These are phyloP conservation scores for Zaprionus gabonicus DNA, from an alignment of 1,140 invertebrate species.

Conservation along the genomic window DNA sequence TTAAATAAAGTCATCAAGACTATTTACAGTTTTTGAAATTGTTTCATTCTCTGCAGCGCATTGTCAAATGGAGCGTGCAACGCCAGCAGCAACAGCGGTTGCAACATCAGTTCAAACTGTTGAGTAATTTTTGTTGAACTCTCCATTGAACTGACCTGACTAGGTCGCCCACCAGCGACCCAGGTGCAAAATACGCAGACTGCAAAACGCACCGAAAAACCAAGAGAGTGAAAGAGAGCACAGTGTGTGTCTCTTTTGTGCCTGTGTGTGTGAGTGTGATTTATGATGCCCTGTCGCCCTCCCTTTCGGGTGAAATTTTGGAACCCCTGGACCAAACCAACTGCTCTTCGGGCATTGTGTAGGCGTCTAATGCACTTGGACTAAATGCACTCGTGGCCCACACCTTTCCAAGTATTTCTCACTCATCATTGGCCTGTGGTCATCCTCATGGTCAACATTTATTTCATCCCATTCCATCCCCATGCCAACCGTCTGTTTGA, in stretches of 20 bases:
- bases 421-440: conserved; percentile 47
- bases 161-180: conserved; percentile 66
- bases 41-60: conserved; percentile 53
- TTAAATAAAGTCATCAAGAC: conserved; percentile 80
- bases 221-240: not conserved
- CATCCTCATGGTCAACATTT: conserved; percentile 44
- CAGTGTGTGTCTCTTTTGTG: conserved; percentile 8
- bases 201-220: not conserved
- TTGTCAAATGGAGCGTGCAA: conserved; percentile 72
- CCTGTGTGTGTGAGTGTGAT: conserved; percentile 50
- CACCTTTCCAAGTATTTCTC: conserved; percentile 47
- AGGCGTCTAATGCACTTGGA: conserved; percentile 64
- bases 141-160: conserved; percentile 36
- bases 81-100: conserved; percentile 25
- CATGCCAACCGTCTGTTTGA: conserved; percentile 61
- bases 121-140: conserved; percentile 69
- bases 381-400: conserved; percentile 54
- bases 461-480: conserved; percentile 41
- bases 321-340: conserved; percentile 22
- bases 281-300: conserved; percentile 58
- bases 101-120: conserved; percentile 43
- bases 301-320: conserved; percentile 29
- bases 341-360: conserved; percentile 62
- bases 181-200: conserved; percentile 64
- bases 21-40: conserved; percentile 75